Base-by-base conservation (phyloP, 2,888 invertebrate species). In the Aleiodes alternator region DNA sequence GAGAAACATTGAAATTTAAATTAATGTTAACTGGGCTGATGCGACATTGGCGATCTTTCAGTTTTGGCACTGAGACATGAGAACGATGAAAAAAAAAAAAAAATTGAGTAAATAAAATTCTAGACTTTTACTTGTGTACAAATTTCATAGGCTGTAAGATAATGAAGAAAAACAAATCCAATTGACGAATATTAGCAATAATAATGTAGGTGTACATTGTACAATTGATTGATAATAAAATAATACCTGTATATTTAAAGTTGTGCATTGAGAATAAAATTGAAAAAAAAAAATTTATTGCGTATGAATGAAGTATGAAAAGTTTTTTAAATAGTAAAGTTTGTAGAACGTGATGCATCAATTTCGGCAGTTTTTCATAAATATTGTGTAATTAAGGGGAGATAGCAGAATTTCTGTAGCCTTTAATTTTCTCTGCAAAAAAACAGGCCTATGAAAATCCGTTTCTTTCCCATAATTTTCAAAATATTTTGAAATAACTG, bases 111-210 rank as follows among this genome's bases (percentile, higher is more conserved):
- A 43, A 34, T 34, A 80, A 53, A 81, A 81, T 79, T 80, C 82
- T 43, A 43, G 43, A 80, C 82, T 81, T 43, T 43, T 43, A 43
- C 43, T 43, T 80, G 83, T 86, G 86, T 86, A 86, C 86, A 86
- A 86, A 72, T 84, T 80, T 72, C 31, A 76, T 85, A 85, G 84
- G 74, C 11, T 75, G 78, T 85, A 85, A 85, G 84, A 79, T 82
- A 81, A 84, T 3, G 16, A 14, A 53, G 53, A 16, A 16, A 53
- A 53, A 53, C 12, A 51, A 51, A 51, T 51, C 73, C 81, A 80
- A 82, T 79, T 82, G 68, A 83, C 83, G 85, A 85, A 76, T 76
- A 82, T 85, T 86, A 86, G 85, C 85, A 86, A 86, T 86, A 86
- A 86, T 81, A 81, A 59, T 75, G 79, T 86, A 86, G 80, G 80